phyloP scores from a whole-genome alignment of 2,797 vertebrate species.

The Vireo griseus region DNA sequence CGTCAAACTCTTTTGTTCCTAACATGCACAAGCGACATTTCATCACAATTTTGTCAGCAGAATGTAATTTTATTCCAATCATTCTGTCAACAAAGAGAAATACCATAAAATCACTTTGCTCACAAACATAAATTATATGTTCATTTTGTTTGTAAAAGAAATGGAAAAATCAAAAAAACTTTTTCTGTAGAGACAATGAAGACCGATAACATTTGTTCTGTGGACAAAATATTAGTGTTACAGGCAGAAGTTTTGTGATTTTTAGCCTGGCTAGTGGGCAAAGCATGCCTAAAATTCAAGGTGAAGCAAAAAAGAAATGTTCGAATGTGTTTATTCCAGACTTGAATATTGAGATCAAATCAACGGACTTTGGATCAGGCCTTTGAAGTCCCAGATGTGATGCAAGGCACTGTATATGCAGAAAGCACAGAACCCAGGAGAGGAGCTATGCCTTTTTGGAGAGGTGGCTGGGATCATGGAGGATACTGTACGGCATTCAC shows the following conservation, averaged over 20 bases:
- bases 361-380: background rate
- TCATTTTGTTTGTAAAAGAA: slow-evolving; percentile 42
- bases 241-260: background rate
- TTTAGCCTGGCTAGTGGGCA: background rate
- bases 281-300: background rate
- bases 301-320: background rate
- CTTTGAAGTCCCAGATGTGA: background rate
- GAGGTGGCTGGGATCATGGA: background rate
- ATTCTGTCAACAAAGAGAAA: slow-evolving; percentile 66
- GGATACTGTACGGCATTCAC: background rate
- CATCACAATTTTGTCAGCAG: slow-evolving; percentile 53
- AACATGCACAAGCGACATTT: slow-evolving; percentile 23
- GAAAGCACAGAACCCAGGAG: background rate
- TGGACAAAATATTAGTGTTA: slow-evolving; percentile 10
- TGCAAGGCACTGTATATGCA: background rate
- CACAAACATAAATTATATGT: slow-evolving; percentile 45
- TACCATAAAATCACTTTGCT: slow-evolving; percentile 46
- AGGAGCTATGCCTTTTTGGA: background rate
- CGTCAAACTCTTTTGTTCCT: slow-evolving; percentile 43
- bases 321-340: background rate
- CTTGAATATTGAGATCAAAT: background rate
- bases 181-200: slow-evolving; percentile 28
- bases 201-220: background rate
- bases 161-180: slow-evolving; percentile 47
- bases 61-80: slow-evolving; percentile 64